phyloP scores from a whole-genome alignment of 2,888 invertebrate genomes.

The Volucella inflata region DNA sequence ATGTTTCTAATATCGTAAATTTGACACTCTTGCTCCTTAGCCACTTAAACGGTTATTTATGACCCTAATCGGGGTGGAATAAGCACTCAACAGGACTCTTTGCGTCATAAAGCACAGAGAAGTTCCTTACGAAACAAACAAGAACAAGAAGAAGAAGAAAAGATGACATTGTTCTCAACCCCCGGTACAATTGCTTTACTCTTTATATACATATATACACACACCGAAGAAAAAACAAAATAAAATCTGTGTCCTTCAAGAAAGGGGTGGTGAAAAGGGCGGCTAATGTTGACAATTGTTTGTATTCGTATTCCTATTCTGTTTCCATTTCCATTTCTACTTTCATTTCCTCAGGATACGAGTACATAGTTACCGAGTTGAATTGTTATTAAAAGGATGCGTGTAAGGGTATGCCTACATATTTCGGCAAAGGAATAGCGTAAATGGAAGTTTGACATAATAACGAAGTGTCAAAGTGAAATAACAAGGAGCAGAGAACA shows the following conservation, averaged over 20 bases:
- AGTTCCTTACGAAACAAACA: slow-evolving; percentile 11
- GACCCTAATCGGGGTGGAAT: slow-evolving; percentile 35
- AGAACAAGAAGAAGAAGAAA: slow-evolving; percentile 1
- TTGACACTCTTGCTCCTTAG: slow-evolving; percentile 52
- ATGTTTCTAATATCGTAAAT: slow-evolving; percentile 67
- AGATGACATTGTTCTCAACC: slow-evolving; percentile 48
- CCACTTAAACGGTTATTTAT: slow-evolving; percentile 69
- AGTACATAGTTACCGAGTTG: slow-evolving; percentile 12
- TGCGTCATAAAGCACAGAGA: slow-evolving; percentile 43
- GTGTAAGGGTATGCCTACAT: slow-evolving; percentile 39
- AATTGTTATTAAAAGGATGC: slow-evolving; percentile 48
- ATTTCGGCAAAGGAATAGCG: slow-evolving; percentile 7
- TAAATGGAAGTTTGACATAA: slow-evolving; percentile 60
- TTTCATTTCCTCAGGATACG: neutral
- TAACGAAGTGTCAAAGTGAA: slow-evolving; percentile 70
- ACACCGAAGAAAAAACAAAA: neutral
- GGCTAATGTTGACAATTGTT: slow-evolving; percentile 42
- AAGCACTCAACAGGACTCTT: slow-evolving; percentile 56
- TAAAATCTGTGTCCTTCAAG: slow-evolving; percentile 1
- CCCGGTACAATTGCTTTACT: slow-evolving; percentile 18
- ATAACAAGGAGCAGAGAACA: slow-evolving; percentile 60
- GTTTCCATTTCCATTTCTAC: slow-evolving; percentile 49
- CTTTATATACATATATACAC: neutral
- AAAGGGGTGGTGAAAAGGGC: neutral
- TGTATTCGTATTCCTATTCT: slow-evolving; percentile 54